Conservation (phyloP, 92 coral and sea anemone genomes). For the Scolanthus callimorphus region DNA sequence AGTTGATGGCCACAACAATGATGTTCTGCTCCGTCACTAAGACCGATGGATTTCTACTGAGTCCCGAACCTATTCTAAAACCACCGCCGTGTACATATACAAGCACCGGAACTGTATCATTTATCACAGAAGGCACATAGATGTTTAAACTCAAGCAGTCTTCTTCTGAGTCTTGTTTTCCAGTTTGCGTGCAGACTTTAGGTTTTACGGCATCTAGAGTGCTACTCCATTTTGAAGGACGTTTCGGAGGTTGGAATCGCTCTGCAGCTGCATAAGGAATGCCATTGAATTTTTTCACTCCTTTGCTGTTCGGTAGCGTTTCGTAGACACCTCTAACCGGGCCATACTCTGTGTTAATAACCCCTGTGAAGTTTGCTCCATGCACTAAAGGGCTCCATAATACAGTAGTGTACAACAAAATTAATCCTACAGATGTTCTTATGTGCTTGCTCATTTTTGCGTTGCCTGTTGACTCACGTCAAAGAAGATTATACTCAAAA, state of each 20-base stretch:
- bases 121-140: background rate
- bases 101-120: slow-evolving; percentile 1
- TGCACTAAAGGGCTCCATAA: background rate
- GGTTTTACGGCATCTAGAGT: background rate
- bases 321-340: background rate
- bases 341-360: slow-evolving; percentile 4
- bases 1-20: slow-evolving; percentile 12
- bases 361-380: background rate
- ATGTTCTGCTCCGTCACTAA: slow-evolving; percentile 12
- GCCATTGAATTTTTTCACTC: background rate
- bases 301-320: background rate
- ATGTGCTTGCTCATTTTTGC: background rate
- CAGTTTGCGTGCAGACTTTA: background rate
- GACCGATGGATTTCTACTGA: background rate
- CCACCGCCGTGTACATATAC: slow-evolving; percentile 21
- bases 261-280: background rate
- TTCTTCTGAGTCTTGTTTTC: background rate
- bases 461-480: too few relatives aligned
- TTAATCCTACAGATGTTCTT: background rate
- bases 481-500: too few relatives aligned
- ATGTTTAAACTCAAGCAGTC: slow-evolving; percentile 16
- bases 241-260: background rate
- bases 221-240: background rate
- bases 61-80: background rate
- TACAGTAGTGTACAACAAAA: background rate